Evolutionary conservation across 2,797 vertebrate genomes (phyloP), one percentile per base, ranked within the genome.

Genomic region (Microctenopoma stevenorrisi): DNA sequence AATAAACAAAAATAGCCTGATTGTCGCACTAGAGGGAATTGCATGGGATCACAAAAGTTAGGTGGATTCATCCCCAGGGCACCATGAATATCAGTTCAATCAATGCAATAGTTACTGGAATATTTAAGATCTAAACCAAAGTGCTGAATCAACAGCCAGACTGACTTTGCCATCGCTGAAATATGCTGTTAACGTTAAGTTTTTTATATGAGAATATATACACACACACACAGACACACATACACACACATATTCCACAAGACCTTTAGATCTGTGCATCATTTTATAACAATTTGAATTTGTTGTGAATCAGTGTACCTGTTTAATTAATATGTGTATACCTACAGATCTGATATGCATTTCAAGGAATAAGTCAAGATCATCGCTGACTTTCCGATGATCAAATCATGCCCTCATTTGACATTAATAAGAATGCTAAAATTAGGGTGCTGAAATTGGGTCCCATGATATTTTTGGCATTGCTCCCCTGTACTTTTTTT

Each of bases 381-480:
- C 42, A 62, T 77, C 33, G 43, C 73, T 62, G 56, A 30, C 60
- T 44, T 56, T 69, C 18, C 52, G 66, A 47, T 68, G 48, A 56
- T 56, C 33, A 63, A 77, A 78, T 82, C 54, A 59, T 72, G 30
- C 3, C 25, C 47, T 79, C 35, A 58, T 77, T 75, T 68, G 22
- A 86, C 59, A 64, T 68, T 56, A 74, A 85, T 77, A 67, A 50
- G 42, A 81, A 64, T 55, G 37, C 53, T 40, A 56, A 76, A 72
- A 69, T 51, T 55, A 70, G 28, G 64, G 28, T 80, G 37, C 43
- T 64, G 67, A 58, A 81, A 82, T 79, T 71, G 64, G 62, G 64
- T 54, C 57, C 37, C 47, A 40, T 74, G 62, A 72, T 88, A 82
- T 87, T 89, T 82, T 84, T 78, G 72, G 69, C 63, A 54, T 59